Percentiles rank a stretch among this genome's conserved stretches.
Conservation (phyloP, 1,140 invertebrate genomes). For the Zaprionus tsacasi region DNA sequence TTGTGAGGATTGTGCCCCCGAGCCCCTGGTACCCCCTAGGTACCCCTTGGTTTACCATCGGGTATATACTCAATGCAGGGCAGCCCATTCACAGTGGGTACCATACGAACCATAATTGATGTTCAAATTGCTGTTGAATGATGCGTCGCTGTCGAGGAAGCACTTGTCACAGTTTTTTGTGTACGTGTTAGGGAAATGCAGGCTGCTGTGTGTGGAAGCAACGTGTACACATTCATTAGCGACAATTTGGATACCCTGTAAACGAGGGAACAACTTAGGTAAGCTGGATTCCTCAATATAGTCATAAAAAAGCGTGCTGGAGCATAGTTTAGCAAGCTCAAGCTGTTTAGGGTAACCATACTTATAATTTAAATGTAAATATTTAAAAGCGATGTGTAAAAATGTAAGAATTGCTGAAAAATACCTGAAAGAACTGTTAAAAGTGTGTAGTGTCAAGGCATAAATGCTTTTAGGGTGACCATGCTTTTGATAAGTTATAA, state of each 20-base stretch:
- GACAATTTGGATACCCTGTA: constrained; percentile 35
- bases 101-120: constrained; percentile 68
- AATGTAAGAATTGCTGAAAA: too few relatives aligned
- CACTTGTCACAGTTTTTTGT: constrained; percentile 77
- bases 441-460: too few relatives aligned
- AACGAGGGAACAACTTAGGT: too few relatives aligned
- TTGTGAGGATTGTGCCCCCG: constrained; percentile 44
- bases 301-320: too few relatives aligned
- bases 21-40: background rate
- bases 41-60: too few relatives aligned
- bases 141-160: constrained; percentile 61
- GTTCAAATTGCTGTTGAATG: constrained; percentile 79
- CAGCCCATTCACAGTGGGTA: constrained; percentile 27
- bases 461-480: background rate
- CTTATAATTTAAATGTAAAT: too few relatives aligned
- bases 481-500: background rate
- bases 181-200: constrained; percentile 28
- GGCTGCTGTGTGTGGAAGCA: background rate
- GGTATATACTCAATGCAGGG: background rate
- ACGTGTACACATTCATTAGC: constrained; percentile 32
- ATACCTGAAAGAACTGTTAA: too few relatives aligned
- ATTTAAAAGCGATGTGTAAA: too few relatives aligned
- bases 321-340: too few relatives aligned
- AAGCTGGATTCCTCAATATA: too few relatives aligned
- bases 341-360: too few relatives aligned